Base-by-base conservation (phyloP, 2,888 invertebrate species). In the Pristionchus arcanus region DNA sequence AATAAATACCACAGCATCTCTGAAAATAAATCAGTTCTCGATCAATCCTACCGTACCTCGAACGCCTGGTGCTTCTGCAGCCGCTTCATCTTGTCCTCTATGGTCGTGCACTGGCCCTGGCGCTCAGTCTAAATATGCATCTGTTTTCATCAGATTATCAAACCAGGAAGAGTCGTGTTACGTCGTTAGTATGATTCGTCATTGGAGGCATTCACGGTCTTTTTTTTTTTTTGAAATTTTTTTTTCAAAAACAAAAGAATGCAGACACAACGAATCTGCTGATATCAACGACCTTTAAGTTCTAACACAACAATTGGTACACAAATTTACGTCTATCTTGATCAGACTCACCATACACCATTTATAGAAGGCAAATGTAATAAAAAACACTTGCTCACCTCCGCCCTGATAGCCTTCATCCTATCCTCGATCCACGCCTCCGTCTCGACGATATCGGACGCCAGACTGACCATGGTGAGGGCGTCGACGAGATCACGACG, bases 31-130 rank as follows among this genome's bases (percentile, higher is more conserved):
- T 77, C 77, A 77, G 37, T 77, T 25, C n/a, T 21, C 42, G 42
- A 77, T 77, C 71, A 71, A 81, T 49, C 25, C 55, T 53, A 83
- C 59, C 63, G 34, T 66, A 86, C 86, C 81, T 89, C 89, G 63
- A 89, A 89, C 9, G 89, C 89, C 63, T 91, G 92, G 95, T 98
- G 98, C 95, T 98, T 98, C 95, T 98, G 98, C 59, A 98, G 96
- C 94, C 97, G 97, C 96, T 98, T 98, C 93, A 99, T 98, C 96
- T 99, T 99, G 94, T 98, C 98, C 95, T 98, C 98, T 5, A 99
- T 96, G 91, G 96, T 96, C 94, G 97, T 97, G 0, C 97, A 97
- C 13, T 97, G 97, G 94, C 97, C 97, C 42, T 96, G 97, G 90
- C 97, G 96, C 91, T 96, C 97, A 15, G 89, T 81, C 89, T 86